phyloP scores from a whole-genome alignment of 2,797 vertebrate species.

The Sebastes oblongus region DNA sequence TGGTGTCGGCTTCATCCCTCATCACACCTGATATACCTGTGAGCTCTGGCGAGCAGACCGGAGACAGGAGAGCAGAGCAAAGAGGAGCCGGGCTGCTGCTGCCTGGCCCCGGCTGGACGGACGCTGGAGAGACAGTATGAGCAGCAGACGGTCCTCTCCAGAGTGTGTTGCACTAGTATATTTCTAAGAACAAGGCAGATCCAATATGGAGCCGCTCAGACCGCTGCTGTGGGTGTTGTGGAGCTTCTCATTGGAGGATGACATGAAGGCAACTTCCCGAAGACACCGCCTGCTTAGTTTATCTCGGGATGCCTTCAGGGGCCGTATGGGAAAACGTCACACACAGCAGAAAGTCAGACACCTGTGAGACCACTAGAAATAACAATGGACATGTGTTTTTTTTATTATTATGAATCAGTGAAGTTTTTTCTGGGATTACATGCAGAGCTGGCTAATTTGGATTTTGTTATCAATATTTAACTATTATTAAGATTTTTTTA shows the following conservation, averaged over 20 bases:
- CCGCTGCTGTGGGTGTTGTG: constrained; percentile 35
- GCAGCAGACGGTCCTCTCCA: no score
- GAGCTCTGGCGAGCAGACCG: neutral
- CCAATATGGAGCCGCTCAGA: constrained; percentile 74
- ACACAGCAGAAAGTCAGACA: neutral
- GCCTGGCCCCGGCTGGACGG: neutral
- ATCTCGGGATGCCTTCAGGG: constrained; percentile 48
- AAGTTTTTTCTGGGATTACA: no score
- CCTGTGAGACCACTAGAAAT: neutral
- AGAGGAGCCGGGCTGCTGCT: neutral
- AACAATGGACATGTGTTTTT: no score
- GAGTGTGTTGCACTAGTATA: neutral
- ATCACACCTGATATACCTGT: constrained; percentile 31
- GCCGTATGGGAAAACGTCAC: neutral
- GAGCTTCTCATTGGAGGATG: constrained; percentile 69
- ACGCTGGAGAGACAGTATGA: constrained; percentile 1
- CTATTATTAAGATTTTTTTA: no score
- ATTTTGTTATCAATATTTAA: no score
- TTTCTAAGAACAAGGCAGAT: constrained; percentile 45
- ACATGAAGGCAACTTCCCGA: constrained; percentile 37
- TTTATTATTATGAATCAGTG: no score
- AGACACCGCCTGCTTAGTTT: constrained; percentile 51
- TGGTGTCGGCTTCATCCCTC: constrained; percentile 33
- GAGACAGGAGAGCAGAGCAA: constrained; percentile 4
- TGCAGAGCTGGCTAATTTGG: no score